Conservation (phyloP, 2,888 invertebrate genomes). For the Nymphalis c-album region DNA sequence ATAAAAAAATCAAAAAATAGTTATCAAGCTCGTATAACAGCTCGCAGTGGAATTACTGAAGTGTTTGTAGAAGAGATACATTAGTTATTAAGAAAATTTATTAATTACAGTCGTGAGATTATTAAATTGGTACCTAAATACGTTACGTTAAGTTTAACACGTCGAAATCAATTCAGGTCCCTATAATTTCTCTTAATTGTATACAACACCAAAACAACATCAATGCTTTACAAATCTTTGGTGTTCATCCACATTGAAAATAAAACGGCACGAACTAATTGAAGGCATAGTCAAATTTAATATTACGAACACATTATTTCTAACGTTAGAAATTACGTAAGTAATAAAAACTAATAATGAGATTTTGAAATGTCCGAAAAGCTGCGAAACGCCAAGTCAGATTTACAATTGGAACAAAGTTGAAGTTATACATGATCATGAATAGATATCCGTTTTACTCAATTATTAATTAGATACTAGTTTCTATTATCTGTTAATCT, state of each 20-base stretch:
- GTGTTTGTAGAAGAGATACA: conserved; percentile 50
- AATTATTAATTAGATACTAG: not conserved
- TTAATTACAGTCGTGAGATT: conserved; percentile 76
- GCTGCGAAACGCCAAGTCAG: conserved; percentile 75
- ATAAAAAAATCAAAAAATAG: conserved; percentile 65
- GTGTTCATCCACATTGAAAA: conserved; percentile 78
- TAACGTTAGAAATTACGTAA: conserved; percentile 64
- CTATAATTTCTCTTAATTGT: conserved; percentile 79
- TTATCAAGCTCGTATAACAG: conserved; percentile 57
- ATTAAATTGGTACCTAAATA: conserved; percentile 78
- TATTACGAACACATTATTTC: conserved; percentile 77
- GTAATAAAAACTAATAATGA: conserved; percentile 74
- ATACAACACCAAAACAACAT: conserved; percentile 78
- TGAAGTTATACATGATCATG: conserved; percentile 6
- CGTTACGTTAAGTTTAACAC: conserved; percentile 72
- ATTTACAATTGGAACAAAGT: conserved; percentile 43
- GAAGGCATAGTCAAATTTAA: conserved; percentile 63
- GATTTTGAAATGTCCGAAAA: conserved; percentile 76
- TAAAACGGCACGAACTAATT: conserved; percentile 70
- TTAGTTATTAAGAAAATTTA: conserved; percentile 50
- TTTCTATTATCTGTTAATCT: not conserved
- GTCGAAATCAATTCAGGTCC: conserved; percentile 80
- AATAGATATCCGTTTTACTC: not conserved
- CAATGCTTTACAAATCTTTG: conserved; percentile 79
- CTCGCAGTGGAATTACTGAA: conserved; percentile 64